These are phyloP conservation scores for Lithobates sylvaticus DNA, from an alignment of 2,797 vertebrate genomes.

Conservation along the genomic window DNA sequence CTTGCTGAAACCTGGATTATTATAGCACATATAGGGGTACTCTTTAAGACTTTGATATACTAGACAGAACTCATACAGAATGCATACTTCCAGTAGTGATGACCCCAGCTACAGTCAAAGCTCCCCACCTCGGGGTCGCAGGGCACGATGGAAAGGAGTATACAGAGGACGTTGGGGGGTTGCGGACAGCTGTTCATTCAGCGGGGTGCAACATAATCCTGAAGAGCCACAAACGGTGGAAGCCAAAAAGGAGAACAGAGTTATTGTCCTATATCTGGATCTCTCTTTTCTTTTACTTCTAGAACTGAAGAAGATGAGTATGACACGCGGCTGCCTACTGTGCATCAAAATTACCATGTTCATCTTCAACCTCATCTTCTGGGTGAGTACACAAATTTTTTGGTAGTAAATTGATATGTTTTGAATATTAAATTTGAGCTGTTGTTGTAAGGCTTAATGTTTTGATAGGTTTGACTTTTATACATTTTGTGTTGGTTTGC, in stretches of 20 bases:
- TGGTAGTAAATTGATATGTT: not conserved
- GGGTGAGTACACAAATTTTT: constrained; percentile 76
- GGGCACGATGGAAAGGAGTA: constrained; percentile 54
- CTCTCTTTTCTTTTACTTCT: constrained; percentile 59
- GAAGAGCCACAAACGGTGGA: constrained; percentile 42
- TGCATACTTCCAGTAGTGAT: constrained; percentile 59
- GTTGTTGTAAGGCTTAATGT: too few relatives aligned
- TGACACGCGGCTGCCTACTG: constrained; percentile 78
- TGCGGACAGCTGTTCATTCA: constrained; percentile 55
- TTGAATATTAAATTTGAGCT: not conserved
- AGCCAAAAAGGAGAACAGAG: constrained; percentile 50
- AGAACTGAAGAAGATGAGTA: constrained; percentile 76
- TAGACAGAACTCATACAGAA: not conserved
- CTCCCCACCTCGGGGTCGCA: constrained; percentile 48
- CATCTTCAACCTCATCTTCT: constrained; percentile 88
- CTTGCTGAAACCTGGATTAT: too few relatives aligned
- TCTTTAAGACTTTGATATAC: not conserved
- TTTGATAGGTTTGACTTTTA: too few relatives aligned
- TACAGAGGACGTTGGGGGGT: constrained; percentile 58
- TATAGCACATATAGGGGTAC: not conserved
- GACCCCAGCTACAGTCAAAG: constrained; percentile 58
- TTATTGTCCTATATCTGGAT: constrained; percentile 60
- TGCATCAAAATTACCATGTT: constrained; percentile 90
- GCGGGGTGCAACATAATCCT: constrained; percentile 49
- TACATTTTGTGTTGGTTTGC: too few relatives aligned